Conservation (phyloP, 2,888 invertebrate species). For the Conistra vaccinii region DNA sequence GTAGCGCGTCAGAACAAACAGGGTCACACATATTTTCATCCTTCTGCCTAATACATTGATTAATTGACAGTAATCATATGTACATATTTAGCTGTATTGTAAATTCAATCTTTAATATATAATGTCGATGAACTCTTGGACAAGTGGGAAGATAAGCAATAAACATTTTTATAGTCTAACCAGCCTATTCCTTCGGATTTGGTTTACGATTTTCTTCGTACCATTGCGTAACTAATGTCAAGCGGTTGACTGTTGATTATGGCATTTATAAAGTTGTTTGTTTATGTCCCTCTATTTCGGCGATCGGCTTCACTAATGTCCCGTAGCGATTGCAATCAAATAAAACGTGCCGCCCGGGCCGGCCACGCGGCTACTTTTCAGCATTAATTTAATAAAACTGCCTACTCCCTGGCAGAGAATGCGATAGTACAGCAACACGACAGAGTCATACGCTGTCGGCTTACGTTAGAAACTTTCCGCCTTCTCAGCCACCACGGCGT, state of each 20-base stretch:
- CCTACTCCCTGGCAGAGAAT: constrained; percentile 17
- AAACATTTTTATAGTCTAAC: constrained; percentile 85
- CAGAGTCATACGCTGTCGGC: constrained; percentile 52
- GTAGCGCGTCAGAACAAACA: constrained; percentile 28
- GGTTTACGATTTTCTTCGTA: constrained; percentile 75
- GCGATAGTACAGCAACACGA: constrained; percentile 33
- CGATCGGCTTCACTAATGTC: constrained; percentile 51
- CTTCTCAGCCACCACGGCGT: constrained; percentile 57
- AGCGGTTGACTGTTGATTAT: constrained; percentile 61
- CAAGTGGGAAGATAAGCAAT: constrained; percentile 87
- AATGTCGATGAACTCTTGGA: constrained; percentile 80
- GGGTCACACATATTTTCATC: constrained; percentile 37
- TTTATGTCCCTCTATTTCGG: constrained; percentile 58
- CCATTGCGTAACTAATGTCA: constrained; percentile 74
- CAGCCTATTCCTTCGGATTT: constrained; percentile 78
- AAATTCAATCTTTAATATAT: constrained; percentile 84
- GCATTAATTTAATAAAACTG: constrained; percentile 44
- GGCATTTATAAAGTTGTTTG: constrained; percentile 66
- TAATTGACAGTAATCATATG: constrained; percentile 86
- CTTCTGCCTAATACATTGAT: constrained; percentile 65
- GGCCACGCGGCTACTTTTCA: constrained; percentile 38
- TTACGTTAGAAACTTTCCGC: constrained; percentile 59
- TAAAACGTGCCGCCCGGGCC: constrained; percentile 20
- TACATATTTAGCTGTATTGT: constrained; percentile 86
- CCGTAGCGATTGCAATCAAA: constrained; percentile 46